Percentiles rank a stretch among this genome's conserved stretches.
Conservation (phyloP, 2,113 vertebrate species). For the Syngnathoides biaculeatus region DNA sequence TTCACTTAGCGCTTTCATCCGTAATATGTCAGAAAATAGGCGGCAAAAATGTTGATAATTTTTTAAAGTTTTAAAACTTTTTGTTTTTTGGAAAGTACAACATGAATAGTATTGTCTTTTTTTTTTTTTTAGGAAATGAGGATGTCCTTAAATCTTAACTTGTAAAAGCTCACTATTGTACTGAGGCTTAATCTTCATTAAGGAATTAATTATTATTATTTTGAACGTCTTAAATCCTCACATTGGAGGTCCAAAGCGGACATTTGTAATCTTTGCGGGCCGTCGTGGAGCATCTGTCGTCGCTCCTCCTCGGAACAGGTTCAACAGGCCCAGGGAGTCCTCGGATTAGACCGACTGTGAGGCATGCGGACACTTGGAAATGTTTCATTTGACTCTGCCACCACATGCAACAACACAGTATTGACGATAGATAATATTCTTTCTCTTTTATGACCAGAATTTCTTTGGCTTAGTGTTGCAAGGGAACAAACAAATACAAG, state of each 20-base stretch:
- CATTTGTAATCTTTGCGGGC: constrained; percentile 9
- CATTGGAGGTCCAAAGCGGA: constrained; percentile 1
- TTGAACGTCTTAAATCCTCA: neutral
- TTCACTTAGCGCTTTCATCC: too few species aligned
- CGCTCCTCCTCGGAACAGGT: constrained; percentile 51
- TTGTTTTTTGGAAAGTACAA: too few species aligned
- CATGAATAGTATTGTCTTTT: too few species aligned
- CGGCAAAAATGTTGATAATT: too few species aligned
- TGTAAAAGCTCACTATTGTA: neutral
- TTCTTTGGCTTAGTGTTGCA: too few species aligned
- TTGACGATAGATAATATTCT: neutral
- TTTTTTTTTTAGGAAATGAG: too few species aligned
- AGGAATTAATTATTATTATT: neutral
- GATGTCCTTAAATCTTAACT: neutral
- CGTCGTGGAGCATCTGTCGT: constrained; percentile 13
- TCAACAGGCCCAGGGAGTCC: constrained; percentile 43
- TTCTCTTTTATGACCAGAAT: too few species aligned
- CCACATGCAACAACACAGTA: neutral
- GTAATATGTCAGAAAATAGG: too few species aligned
- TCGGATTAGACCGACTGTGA: constrained; percentile 45
- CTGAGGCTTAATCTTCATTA: constrained; percentile 14
- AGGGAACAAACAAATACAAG: neutral
- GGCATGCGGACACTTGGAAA: constrained; percentile 44
- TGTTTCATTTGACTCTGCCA: constrained; percentile 1
- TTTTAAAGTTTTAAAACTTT: too few species aligned